Percentiles rank a stretch among this genome's conserved stretches.
These are phyloP conservation scores for Mythimna albipuncta DNA, from an alignment of 2,888 invertebrate species.

Conservation along the genomic window DNA sequence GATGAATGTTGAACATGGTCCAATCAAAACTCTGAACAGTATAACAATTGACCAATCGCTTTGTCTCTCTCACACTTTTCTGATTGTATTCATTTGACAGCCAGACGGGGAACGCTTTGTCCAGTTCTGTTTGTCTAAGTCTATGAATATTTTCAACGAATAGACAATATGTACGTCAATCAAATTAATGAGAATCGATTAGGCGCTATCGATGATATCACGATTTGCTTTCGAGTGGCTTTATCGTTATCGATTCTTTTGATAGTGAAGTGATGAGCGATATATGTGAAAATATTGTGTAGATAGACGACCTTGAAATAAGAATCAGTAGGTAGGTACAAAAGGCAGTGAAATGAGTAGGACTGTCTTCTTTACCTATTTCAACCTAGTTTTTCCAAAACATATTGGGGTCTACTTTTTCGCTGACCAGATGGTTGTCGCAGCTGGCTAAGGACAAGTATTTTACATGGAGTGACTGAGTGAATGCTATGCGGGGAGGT, in stretches of 20 bases:
- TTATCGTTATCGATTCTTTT: conserved; percentile 46
- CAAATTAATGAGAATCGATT: conserved; percentile 51
- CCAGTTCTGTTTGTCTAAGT: not conserved
- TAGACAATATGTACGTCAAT: conserved; percentile 49
- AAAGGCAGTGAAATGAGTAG: too few relatives aligned
- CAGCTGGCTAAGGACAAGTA: too few relatives aligned
- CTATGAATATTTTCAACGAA: conserved; percentile 1
- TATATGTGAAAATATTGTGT: conserved; percentile 6
- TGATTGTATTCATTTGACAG: not conserved
- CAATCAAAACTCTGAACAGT: not conserved
- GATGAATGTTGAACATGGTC: not conserved
- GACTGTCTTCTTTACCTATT: too few relatives aligned
- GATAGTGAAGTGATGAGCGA: conserved; percentile 22
- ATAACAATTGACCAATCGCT: not conserved
- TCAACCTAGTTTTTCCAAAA: too few relatives aligned
- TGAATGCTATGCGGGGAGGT: too few relatives aligned
- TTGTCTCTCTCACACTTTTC: not conserved
- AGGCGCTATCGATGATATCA: conserved; percentile 47
- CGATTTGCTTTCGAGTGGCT: conserved; percentile 36
- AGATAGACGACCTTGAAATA: not conserved
- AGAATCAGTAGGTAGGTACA: too few relatives aligned
- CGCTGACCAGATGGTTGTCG: too few relatives aligned
- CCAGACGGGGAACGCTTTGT: not conserved
- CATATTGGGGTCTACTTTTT: too few relatives aligned
- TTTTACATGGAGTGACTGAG: too few relatives aligned